These are phyloP conservation scores for Apostichopus leukothele DNA, from an alignment of 53 echinoderm and acorn worm species.

Conservation along the genomic window DNA sequence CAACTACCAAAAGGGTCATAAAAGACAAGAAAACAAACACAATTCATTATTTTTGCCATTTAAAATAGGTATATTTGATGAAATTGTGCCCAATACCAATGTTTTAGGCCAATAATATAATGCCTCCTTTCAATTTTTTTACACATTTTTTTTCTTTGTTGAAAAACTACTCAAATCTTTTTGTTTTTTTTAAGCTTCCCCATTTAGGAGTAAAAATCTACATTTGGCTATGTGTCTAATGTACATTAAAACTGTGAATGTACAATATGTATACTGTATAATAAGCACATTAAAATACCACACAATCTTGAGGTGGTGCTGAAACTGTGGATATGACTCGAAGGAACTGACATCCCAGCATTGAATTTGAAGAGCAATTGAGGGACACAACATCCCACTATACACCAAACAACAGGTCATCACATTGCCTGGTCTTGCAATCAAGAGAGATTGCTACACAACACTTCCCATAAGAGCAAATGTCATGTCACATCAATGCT, in stretches of 20 bases:
- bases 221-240: constrained; percentile 43
- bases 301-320: constrained; percentile 29
- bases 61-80: constrained; percentile 35
- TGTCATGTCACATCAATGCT: no score
- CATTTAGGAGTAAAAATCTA: constrained; percentile 39
- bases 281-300: constrained; percentile 46
- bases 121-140: constrained; percentile 38
- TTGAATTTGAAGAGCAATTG: not conserved
- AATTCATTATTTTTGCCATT: constrained; percentile 39
- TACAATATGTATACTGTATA: constrained; percentile 45
- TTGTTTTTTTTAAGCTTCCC: constrained; percentile 17
- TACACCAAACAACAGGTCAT: no score
- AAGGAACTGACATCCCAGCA: not conserved
- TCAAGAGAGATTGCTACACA: no score
- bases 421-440: no score
- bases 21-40: not conserved
- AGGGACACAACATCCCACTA: no score
- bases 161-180: constrained; percentile 28
- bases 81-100: constrained; percentile 51
- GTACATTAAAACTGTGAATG: constrained; percentile 48
- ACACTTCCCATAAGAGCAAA: no score
- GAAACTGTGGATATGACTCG: constrained; percentile 21
- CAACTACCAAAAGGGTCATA: no score
- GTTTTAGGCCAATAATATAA: constrained; percentile 44
- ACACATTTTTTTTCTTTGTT: not conserved